Percentiles rank a stretch among this genome's conserved stretches.
Conservation (phyloP, 2,797 vertebrate genomes). For the Halcyon badia region DNA sequence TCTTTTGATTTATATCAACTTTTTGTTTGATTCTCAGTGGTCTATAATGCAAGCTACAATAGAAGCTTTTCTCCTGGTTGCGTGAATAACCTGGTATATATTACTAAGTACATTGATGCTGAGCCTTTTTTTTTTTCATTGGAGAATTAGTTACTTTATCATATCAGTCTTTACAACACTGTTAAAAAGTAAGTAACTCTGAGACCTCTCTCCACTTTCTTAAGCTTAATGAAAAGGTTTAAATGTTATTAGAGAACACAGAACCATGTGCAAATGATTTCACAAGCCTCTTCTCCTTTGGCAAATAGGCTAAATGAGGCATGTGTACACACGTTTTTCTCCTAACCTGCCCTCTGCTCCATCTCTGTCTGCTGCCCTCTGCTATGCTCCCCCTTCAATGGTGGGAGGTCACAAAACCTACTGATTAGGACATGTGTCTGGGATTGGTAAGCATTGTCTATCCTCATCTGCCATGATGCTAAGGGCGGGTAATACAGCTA, state of each 20-base stretch:
- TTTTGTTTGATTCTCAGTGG: background rate
- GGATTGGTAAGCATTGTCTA: background rate
- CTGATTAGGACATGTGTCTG: background rate
- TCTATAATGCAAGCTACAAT: background rate
- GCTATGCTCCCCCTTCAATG: background rate
- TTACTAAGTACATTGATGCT: background rate
- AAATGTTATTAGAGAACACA: background rate
- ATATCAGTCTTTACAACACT: background rate
- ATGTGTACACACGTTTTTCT: fast-evolving
- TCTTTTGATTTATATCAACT: background rate
- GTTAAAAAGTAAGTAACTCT: background rate
- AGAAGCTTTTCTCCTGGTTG: background rate
- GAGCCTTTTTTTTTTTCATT: background rate
- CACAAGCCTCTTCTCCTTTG: background rate
- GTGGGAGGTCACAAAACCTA: background rate
- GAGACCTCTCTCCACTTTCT: background rate
- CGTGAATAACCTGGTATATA: background rate
- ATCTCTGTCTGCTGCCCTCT: background rate
- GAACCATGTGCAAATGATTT: background rate
- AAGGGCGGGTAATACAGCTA: background rate
- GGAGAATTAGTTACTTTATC: background rate
- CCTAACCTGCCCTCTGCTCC: background rate
- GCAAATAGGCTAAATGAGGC: background rate
- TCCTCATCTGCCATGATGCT: background rate
- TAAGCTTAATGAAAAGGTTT: background rate